Conservation (phyloP, 2,797 vertebrate genomes). For the Pogoniulus pusillus region DNA sequence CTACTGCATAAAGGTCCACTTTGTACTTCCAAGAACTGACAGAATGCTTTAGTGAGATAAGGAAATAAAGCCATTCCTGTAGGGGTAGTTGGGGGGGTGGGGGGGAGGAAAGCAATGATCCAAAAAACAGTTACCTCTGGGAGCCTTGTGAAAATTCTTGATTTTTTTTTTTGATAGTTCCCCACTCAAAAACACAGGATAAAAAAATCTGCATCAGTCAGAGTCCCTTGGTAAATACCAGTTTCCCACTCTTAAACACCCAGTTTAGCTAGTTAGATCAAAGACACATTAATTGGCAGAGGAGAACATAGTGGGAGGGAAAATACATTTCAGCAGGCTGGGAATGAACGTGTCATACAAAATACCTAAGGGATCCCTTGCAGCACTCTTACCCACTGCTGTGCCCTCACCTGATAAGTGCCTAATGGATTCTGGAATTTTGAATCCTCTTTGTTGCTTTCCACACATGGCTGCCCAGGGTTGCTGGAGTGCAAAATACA, state of each 20-base stretch:
- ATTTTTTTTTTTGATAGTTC: conserved; percentile 16
- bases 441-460: background rate
- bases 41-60: conserved; percentile 62
- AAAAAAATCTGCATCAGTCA: background rate
- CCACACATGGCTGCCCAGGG: background rate
- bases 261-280: conserved; percentile 42
- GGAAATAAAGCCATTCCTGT: conserved; percentile 35
- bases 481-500: background rate
- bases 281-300: conserved; percentile 38
- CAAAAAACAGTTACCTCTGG: background rate
- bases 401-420: background rate
- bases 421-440: background rate
- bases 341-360: background rate
- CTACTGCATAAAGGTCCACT: conserved; percentile 47
- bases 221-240: conserved; percentile 23
- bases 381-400: background rate
- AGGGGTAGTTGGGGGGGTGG: background rate
- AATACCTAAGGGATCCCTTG: conserved; percentile 4
- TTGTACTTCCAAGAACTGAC: conserved; percentile 55
- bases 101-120: background rate
- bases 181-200: background rate
- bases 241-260: background rate
- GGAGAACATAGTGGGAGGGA: conserved; percentile 9
- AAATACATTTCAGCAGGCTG: background rate
- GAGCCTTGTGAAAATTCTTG: conserved; percentile 41